These are phyloP conservation scores for Clitarchus hookeri DNA, from an alignment of 2,888 invertebrate species.

Conservation along the genomic window DNA sequence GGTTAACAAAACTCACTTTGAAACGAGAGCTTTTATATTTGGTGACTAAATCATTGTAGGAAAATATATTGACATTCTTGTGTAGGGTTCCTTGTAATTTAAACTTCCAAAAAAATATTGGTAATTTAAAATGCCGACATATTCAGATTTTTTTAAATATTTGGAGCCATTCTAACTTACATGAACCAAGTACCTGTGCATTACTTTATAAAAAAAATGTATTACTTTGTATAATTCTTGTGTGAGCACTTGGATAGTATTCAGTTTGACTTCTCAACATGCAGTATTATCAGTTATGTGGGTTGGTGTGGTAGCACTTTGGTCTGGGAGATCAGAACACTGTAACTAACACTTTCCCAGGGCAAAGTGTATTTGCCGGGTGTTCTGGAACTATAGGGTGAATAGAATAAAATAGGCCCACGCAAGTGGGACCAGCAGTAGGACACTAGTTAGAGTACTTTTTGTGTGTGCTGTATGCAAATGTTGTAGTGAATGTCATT, in stretches of 20 bases:
- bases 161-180: neutral
- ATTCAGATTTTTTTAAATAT: neutral
- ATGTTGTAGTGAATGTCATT: neutral
- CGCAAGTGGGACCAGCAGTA: neutral
- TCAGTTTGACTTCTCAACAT: neutral
- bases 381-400: slow-evolving; percentile 8
- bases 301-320: neutral
- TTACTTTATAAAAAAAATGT: neutral
- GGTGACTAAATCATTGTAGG: neutral
- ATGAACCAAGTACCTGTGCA: neutral
- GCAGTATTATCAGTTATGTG: neutral
- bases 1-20: neutral
- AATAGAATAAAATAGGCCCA: neutral
- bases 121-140: neutral
- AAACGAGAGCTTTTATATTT: neutral
- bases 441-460: neutral
- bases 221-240: neutral
- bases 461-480: neutral
- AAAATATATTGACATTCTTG: neutral
- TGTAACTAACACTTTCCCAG: slow-evolving; percentile 4
- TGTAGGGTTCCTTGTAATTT: neutral
- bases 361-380: slow-evolving; percentile 3
- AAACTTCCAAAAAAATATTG: neutral
- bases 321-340: neutral
- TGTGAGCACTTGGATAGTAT: neutral